Evolutionary conservation across 2,797 vertebrate species (phyloP).

Genomic region (Trachops cirrhosus): DNA sequence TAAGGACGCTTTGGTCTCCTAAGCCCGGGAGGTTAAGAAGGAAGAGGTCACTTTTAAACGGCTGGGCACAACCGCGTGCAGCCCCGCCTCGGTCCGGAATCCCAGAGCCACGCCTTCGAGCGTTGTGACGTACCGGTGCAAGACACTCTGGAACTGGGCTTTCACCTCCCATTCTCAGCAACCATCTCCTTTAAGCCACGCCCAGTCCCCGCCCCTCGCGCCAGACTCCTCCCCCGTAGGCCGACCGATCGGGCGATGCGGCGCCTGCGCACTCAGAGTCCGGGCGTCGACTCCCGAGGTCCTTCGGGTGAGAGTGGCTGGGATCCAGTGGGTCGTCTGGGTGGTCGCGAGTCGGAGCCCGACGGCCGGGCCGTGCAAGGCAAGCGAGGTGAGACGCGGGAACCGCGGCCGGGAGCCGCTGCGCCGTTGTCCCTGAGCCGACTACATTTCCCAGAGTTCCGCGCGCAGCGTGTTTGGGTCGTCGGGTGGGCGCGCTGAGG

Average conservation of each 20-base stretch:
- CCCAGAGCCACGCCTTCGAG: not conserved
- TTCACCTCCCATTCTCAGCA: accelerated
- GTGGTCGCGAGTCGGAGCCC: not conserved
- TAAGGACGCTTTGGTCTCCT: constrained; percentile 19
- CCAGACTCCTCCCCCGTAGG: accelerated
- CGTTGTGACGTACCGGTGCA: accelerated
- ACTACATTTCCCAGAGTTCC: constrained; percentile 9
- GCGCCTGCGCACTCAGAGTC: not conserved
- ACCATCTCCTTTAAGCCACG: accelerated
- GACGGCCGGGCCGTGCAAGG: not conserved
- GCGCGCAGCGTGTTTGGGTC: not conserved
- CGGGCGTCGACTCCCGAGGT: not conserved
- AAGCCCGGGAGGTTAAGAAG: accelerated
- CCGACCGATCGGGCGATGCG: accelerated
- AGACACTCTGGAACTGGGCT: accelerated
- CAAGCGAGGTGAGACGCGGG: not conserved
- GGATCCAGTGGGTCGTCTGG: no score
- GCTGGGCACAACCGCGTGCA: not conserved
- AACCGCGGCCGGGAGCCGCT: no score
- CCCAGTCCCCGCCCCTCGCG: not conserved
- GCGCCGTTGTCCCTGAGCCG: not conserved
- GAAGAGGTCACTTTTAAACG: accelerated
- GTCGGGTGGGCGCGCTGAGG: not conserved
- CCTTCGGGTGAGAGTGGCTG: not conserved
- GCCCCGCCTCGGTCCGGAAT: accelerated